Base-by-base conservation (phyloP, 1,140 invertebrate species). In the Bombus impatiens region DNA sequence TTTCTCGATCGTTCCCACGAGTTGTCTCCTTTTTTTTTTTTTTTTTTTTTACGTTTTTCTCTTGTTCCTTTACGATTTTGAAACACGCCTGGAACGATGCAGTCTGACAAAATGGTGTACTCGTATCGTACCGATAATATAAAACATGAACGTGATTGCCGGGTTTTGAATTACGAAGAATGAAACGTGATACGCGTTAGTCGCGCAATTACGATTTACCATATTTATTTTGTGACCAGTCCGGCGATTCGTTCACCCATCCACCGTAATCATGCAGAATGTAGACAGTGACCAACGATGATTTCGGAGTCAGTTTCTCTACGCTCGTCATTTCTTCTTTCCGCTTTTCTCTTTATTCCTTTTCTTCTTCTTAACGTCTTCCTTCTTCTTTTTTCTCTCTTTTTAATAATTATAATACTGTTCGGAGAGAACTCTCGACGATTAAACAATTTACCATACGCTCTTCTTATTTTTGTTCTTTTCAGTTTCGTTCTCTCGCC, bases 91-190 rank as follows among this genome's bases (percentile, higher is more conserved):
- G 9, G 62, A 53, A 67, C 75, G 82, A 68, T 72, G 42, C 68
- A 22, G 47, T 40, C 53, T 67, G 13, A 40, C 6, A 65, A 32
- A 70, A 72, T 59, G 83, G 47, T 37, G n/a, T 25, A 15, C 53
- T 37, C 40, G 12, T 67, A 59, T 28, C 47, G 77, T 82, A 68
- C 35, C 78, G 62, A 82, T 65, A 74, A 86, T 70, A 86, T 74
- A 86, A 82, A 86, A 86, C 71, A 70, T 82, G 71, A 76, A 68
- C 78, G 59, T 82, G 84, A 86, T 86, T 86, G 71, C 79, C 62
- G 40, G 78, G 70, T 65, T 82, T 53, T 32, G 84, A 86, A 82
- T 86, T 75, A 86, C 84, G 79, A 86, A 75, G 71, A 82, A 86
- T 72, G 84, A 82, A 82, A 82, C 62, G 79, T 86, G 84, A 81